Base-by-base conservation (phyloP, 2,888 invertebrate genomes). In the Ferrisia virgata region DNA sequence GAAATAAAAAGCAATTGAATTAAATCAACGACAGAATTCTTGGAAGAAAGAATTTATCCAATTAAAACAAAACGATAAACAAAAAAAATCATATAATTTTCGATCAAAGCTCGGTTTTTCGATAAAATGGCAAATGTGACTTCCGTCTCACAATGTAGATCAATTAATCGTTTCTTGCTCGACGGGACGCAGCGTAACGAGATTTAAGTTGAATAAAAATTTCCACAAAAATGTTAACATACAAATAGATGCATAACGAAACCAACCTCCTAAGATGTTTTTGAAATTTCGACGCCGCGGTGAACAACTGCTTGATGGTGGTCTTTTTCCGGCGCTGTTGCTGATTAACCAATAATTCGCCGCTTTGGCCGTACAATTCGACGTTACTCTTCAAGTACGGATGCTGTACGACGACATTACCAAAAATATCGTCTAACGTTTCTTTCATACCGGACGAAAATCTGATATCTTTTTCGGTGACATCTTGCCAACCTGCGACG, bases 231-330 rank as follows among this genome's bases (percentile, higher is more conserved):
- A n/a, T n/a, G n/a, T n/a, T n/a, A n/a, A n/a, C n/a, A n/a, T n/a
- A n/a, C n/a, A n/a, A n/a, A n/a, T n/a, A n/a, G n/a, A n/a, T n/a
- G n/a, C n/a, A n/a, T n/a, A n/a, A n/a, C n/a, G n/a, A n/a, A 53
- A 76, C 87, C 86, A 88, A 94, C 94, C 94, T 93, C 88, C 95
- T 92, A 85, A 98, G 90, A 87, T 94, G 94, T 89, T 98, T 98
- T 89, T 98, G 97, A 88, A 99, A 98, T 90, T 98, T 99, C 88
- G 97, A 96, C 82, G 97, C 95, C 11, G 97, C 96, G 0, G 97
- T 95, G 90, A 99, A 99, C 53, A 99, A 91, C 88, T 98, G 97
- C 86, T 97, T 94, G 85, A 99, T 96, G 84, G 95, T 94, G 47
- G 95, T 94, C 86, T 95, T 95, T 89, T 95, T 95, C 85, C 94